These are phyloP conservation scores for Siniperca scherzeri DNA, from an alignment of 2,797 vertebrate genomes.

Conservation along the genomic window DNA sequence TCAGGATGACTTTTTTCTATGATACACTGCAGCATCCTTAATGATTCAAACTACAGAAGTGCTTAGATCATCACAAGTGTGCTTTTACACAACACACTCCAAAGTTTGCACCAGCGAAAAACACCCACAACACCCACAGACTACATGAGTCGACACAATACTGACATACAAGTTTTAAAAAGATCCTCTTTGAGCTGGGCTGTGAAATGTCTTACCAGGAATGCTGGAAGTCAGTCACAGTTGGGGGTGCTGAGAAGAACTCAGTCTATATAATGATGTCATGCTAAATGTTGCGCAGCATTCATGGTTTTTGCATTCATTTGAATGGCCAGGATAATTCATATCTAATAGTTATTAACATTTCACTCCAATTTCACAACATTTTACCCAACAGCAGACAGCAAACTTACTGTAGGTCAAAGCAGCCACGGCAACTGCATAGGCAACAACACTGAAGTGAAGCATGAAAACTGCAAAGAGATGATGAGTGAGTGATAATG, in stretches of 20 bases:
- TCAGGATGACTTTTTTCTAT: slow-evolving; percentile 65
- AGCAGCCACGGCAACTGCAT: not conserved
- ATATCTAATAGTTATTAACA: not conserved
- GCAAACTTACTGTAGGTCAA: not conserved
- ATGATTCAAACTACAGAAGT: slow-evolving; percentile 78
- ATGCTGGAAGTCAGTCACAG: slow-evolving; percentile 19
- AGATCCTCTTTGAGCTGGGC: not conserved
- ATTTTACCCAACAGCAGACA: not conserved
- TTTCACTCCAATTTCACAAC: not conserved
- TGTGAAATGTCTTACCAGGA: slow-evolving; percentile 23
- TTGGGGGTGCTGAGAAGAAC: not conserved
- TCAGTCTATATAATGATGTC: not conserved
- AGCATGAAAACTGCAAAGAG: not conserved
- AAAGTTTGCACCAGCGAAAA: slow-evolving; percentile 53
- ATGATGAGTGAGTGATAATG: not conserved
- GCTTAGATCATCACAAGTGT: slow-evolving; percentile 78
- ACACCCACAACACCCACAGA: slow-evolving; percentile 59
- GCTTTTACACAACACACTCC: slow-evolving; percentile 68
- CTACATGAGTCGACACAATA: slow-evolving; percentile 52
- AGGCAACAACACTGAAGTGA: not conserved
- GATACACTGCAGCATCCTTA: slow-evolving; percentile 64
- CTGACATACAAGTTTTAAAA: slow-evolving; percentile 37
- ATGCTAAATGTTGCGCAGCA: not conserved
- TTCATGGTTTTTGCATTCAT: not conserved
- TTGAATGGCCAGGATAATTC: not conserved